These are phyloP conservation scores for Halcyon senegalensis DNA, from an alignment of 2,113 vertebrate genomes.

Conservation along the genomic window DNA sequence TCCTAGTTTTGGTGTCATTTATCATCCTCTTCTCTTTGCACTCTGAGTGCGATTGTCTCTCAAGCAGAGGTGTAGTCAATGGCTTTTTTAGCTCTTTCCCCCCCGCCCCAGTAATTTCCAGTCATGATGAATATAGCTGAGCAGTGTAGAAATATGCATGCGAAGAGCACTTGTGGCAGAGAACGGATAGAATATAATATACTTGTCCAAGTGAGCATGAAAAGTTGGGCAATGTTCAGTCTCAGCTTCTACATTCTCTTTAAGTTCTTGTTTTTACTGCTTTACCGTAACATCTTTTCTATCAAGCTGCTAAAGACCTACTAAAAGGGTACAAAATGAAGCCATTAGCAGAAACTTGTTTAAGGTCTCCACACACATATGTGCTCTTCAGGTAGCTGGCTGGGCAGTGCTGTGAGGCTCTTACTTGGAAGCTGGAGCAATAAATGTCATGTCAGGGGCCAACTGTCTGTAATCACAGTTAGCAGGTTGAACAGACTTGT, in stretches of 20 bases:
- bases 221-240: not conserved
- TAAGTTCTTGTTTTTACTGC: not conserved
- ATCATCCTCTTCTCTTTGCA: not conserved
- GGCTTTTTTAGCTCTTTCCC: not conserved
- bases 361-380: constrained; percentile 54
- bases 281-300: not conserved
- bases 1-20: not conserved
- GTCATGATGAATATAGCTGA: not conserved
- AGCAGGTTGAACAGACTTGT: constrained; percentile 76
- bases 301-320: constrained; percentile 32
- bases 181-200: not conserved
- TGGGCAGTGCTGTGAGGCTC: constrained; percentile 58
- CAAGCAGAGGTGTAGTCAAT: not conserved
- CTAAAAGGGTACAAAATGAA: constrained; percentile 52
- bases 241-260: not conserved
- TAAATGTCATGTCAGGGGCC: constrained; percentile 74
- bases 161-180: not conserved
- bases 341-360: constrained; percentile 51
- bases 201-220: not conserved
- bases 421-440: constrained; percentile 51
- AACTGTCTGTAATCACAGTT: constrained; percentile 77
- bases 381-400: constrained; percentile 69
- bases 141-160: not conserved
- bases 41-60: not conserved
- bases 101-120: not conserved